These are phyloP conservation scores for Phthorimaea operculella DNA, from an alignment of 1,140 invertebrate genomes.

Conservation along the genomic window DNA sequence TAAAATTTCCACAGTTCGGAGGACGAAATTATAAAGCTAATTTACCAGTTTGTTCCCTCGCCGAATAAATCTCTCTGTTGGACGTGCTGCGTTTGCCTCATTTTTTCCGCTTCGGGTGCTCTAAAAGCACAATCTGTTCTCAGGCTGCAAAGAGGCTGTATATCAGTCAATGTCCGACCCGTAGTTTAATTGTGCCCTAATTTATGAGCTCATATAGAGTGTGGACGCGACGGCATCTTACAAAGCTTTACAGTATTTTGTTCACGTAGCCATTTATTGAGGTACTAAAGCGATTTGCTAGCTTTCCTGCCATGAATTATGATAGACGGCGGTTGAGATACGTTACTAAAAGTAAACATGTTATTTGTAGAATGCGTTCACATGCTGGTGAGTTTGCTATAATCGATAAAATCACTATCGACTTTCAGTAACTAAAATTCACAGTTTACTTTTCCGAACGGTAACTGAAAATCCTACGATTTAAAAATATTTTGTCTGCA, in stretches of 20 bases:
- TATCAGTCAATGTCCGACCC: constrained; percentile 48
- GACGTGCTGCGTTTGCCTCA: constrained; percentile 11
- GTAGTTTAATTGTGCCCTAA: constrained; percentile 51
- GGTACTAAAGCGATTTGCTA: neutral
- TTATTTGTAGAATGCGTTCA: neutral
- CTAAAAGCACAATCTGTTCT: constrained; percentile 16
- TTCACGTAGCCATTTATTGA: neutral
- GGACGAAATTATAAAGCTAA: constrained; percentile 11
- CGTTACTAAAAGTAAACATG: neutral
- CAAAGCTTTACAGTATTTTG: constrained; percentile 10
- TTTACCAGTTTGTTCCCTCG: constrained; percentile 9
- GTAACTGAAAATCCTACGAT: too few species aligned
- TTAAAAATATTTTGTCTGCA: too few species aligned
- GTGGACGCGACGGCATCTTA: constrained; percentile 11
- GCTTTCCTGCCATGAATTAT: constrained; percentile 6
- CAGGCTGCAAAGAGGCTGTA: constrained; percentile 34
- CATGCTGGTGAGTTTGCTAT: neutral
- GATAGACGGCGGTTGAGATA: neutral
- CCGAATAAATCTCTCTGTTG: constrained; percentile 14
- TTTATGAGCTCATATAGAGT: constrained; percentile 39
- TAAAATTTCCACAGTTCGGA: neutral
- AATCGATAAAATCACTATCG: too few species aligned
- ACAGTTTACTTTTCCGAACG: too few species aligned
- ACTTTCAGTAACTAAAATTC: too few species aligned
- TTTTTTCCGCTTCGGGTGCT: constrained; percentile 21